Conservation (phyloP, 1,140 invertebrate genomes). For the Nasonia longicornis region DNA sequence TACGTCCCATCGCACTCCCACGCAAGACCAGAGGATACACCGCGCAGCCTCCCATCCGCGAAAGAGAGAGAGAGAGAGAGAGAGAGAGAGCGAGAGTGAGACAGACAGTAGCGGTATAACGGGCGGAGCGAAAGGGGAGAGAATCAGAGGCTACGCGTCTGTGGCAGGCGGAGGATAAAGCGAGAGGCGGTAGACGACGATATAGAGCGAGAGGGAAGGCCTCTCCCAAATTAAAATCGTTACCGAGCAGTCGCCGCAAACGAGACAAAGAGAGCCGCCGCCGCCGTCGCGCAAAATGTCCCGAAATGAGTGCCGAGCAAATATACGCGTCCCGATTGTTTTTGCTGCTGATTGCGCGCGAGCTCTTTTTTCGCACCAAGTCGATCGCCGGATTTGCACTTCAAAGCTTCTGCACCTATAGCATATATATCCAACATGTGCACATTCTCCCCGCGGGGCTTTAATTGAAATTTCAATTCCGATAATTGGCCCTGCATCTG, state of each 20-base stretch:
- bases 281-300: conserved; percentile 42
- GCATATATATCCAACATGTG: conserved; percentile 24
- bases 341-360: conserved; percentile 62
- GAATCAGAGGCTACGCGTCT: neutral
- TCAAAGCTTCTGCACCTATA: conserved; percentile 54
- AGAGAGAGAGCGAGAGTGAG: neutral
- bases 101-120: neutral
- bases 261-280: conserved; percentile 41
- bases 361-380: conserved; percentile 12
- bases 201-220: conserved; percentile 37
- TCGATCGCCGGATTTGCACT: conserved; percentile 57
- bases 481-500: conserved; percentile 25
- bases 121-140: neutral
- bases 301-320: conserved; percentile 62
- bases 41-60: too few species aligned
- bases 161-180: conserved; percentile 48
- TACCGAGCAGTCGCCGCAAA: conserved; percentile 38
- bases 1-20: too few species aligned
- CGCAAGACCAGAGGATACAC: too few species aligned
- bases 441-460: neutral
- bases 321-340: conserved; percentile 60
- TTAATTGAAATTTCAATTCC: conserved; percentile 41
- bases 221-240: conserved; percentile 46
- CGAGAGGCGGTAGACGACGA: conserved; percentile 50
- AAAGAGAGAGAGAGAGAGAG: too few species aligned